Base-by-base conservation (phyloP, 2,888 invertebrate species). In the Tachina lurida region DNA sequence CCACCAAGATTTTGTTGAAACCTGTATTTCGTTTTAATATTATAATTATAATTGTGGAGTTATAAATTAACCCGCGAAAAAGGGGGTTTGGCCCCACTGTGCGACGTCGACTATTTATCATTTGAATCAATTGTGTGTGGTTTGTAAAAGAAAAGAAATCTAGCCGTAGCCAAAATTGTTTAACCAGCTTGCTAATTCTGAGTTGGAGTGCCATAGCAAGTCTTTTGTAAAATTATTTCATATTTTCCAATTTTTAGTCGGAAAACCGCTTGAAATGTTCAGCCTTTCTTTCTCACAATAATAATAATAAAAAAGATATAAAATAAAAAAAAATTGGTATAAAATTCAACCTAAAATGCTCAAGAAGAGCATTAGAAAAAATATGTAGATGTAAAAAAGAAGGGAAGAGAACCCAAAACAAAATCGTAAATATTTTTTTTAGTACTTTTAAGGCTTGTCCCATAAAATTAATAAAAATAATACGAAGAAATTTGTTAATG, bases 391-490 rank as follows among this genome's bases (percentile, higher is more conserved):
- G 31, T 22, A 2, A 22, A 3, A 41, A 58, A 52, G 45, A 41
- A 13, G 19, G 39, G 4, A 62, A 75, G 39, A 45, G 49, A 45
- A 12, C 19, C 39, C 8, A 43, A 49, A 49, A 49, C 19, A 74
- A n/a, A 62, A 49, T 15, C 19, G 52, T 43, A 54, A 75, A 13
- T 22, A 43, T 43, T 52, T 52, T 43, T 47, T 39, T 74, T 63
- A 47, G 31, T 13, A 45, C 54, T 54, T 73, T 75, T 45, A 75
- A 76, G 65, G 65, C 76, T 76, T 65, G 76, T 56, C 76, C 76
- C 65, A 75, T 54, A 65, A 75, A 75, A 19, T 39, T 63, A 22
- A 43, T 43, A 75, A 75, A n/a, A 63, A 54, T 63, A 54, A 65
- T 63, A 22, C 39, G 17, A 74, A 31, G n/a, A 74, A 62, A 43